Evolutionary conservation across 35 echinoderm and acorn worm genomes (phyloP), one percentile per base, ranked within the genome.

Genomic region (Antedon bifida): DNA sequence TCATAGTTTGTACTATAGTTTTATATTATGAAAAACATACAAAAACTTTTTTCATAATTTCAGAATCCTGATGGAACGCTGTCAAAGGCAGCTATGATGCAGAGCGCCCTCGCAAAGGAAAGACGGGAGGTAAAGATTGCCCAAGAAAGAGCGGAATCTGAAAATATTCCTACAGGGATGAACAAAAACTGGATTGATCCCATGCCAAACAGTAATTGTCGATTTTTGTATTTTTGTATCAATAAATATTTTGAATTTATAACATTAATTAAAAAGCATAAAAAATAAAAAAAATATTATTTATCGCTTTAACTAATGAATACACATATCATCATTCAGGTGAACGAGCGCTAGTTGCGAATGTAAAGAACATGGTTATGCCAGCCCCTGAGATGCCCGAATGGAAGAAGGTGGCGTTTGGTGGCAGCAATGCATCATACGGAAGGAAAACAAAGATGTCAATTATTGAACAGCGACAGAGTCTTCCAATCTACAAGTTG

Each of bases 161-260:
- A 92, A 36, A 92, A 92, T 82, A 89, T 92, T 32, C 95, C 95
- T 0, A 92, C 90, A 31, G 94, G 90, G 75, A 92, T 99, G 95
- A 99, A 99, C 79, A 99, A 92, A 51, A 93, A 90, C 83, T 99
- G 95, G 95, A 93, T 99, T 39, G 90, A 99, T 86, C 95, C 95
- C 4, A 92, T 99, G 95, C 95, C 95, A 36, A 88, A 92, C 17
- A 91, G 95, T 99, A 86, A n/a, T n/a, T 89, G 94, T 88, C 9
- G 26, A 11, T 12, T 64, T 44, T 44, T 16, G 16, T 16, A 8
- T 44, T 44, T n/a, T n/a, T n/a, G n/a, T n/a, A n/a, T n/a, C n/a
- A n/a, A n/a, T n/a, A n/a, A n/a, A n/a, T n/a, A n/a, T n/a, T n/a
- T n/a, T n/a, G n/a, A n/a, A n/a, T n/a, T n/a, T n/a, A n/a, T n/a